Evolutionary conservation across 2,113 vertebrate genomes (phyloP), one percentile per base, ranked within the genome.

Genomic region (Scatophagus argus): DNA sequence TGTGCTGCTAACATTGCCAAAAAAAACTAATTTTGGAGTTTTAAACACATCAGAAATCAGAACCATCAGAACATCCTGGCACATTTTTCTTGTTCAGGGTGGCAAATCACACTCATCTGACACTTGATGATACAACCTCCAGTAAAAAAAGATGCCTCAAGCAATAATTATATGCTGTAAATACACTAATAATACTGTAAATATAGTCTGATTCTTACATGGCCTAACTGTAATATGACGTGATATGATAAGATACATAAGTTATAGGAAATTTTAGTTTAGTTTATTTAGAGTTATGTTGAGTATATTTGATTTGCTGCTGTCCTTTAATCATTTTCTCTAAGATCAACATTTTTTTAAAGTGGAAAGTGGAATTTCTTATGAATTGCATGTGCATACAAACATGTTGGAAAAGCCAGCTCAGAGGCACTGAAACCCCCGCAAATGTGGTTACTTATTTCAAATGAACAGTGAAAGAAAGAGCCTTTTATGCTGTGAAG

Each of bases 401-500:
- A 31, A n/a, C 54, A 60, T 4, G 13, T 55, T 81, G 59, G 66
- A 81, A 84, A 72, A 75, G n/a, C 31, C 67, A 25, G 44, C 46
- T 55, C 52, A n/a, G 61, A 74, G 63, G 34, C 55, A 21, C 34
- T 19, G 70, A 82, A 77, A 34, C 5, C 43, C 51, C 23, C 14
- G 27, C 84, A 71, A 85, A 72, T 73, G 46, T 46, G 66, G 76
- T 64, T 47, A 56, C 66, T 74, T 70, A 74, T 85, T 72, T 87
- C 76, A 78, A 71, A 86, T 34, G 66, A 78, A 83, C 55, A 27
- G 68, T 31, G 64, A 75, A 88, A 91, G 87, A 92, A 89, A 82
- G 87, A 77, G 79, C 78, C 78, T 87, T 91, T 93, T 88, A 89
- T 89, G 71, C 79, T 36, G 63, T 51, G 56, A 80, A 81, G 65